Evolutionary conservation across 2,113 vertebrate genomes (phyloP), one percentile per base, ranked within the genome.

Genomic region (Aphelocoma coerulescens): DNA sequence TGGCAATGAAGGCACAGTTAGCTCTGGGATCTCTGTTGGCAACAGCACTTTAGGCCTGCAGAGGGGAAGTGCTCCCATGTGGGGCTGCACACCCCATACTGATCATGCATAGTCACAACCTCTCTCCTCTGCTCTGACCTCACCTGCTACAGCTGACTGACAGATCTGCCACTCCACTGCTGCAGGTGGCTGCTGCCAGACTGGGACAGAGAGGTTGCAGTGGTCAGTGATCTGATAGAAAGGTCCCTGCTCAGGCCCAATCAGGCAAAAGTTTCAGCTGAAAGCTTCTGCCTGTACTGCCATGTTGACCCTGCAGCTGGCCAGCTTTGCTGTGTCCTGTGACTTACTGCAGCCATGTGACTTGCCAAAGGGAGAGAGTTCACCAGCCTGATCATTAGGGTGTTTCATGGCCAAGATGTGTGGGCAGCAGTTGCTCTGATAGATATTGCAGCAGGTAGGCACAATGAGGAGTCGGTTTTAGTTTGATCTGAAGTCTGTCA

Each of bases 251-350:
- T 61, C 16, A 22, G 28, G 44, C 22, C 16, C 14, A 4, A 0
- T 51, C 72, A 58, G 58, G 37, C 37, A 62, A 13, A 58, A 1
- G 10, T 57, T 84, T 62, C n/a, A 18, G 21, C 52, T 44, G 62
- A 24, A 41, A 55, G 14, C 30, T 37, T 15, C 12, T 14, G 15
- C 27, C 13, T 22, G 9, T 44, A 16, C 22, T 68, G 58, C 37
- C 19, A 24, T 3, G 9, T 10, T 19, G 35, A 5, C 48, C 35
- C 28, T 33, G 3, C 28, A 33, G 30, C 52, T 41, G 72, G 48
- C 28, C 32, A 24, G 2, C 62, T 32, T 65, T 0, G 0, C 33
- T 2, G 0, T 54, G 8, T 23, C 28, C 41, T 58, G 16, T 51
- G 68, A 17, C 30, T 86, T 16, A 6, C 8, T 18, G 72, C 28